Evolutionary conservation across 1,140 invertebrate genomes (phyloP), one percentile per base, ranked within the genome.

Genomic region (Leptopilina clavipes): DNA sequence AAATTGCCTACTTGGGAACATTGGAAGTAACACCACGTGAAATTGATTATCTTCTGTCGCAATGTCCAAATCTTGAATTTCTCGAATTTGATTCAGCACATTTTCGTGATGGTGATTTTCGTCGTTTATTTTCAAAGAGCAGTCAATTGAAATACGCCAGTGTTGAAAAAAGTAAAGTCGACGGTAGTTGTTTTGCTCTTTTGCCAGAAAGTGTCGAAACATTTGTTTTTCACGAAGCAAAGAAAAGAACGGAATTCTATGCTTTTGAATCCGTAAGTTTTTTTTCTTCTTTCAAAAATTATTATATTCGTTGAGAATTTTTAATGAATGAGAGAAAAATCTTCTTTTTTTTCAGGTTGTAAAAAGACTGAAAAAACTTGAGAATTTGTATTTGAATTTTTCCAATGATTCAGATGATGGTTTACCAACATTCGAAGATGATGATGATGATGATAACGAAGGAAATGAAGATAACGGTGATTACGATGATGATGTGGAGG

Each of bases 51-150:
- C 22, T 65, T 14, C 14, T 65, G 3, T 65, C 59, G 19, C 59
- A 65, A 31, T 65, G 25, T 14, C 59, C 22, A 14, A 65, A 65
- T 65, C 22, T 65, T n/a, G 59, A 65, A 31, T 65, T 65, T 31
- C 14, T 65, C 7, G 59, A 65, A 22, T 31, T 65, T 12, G 59
- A 65, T 8, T n/a, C 11, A 7, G 14, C 1, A 14, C 59, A 65
- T 14, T 65, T 65, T n/a, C 14, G 22, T 31, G 59, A 65, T 31
- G 1, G 19, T n/a, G 59, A 65, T 31, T 65, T 65, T 14, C 25
- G 14, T 6, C 14, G 25, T 31, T n/a, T 65, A 7, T 65, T 65
- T n/a, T 12, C 10, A 1, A 65, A 37, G 9, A 65, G 59, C 22
- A 31, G 12, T 7, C 25, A 65, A 11, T n/a, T 65, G 0, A 65